These are phyloP conservation scores for Drosophila prostipennis DNA, from an alignment of 2,888 invertebrate species.

Conservation along the genomic window DNA sequence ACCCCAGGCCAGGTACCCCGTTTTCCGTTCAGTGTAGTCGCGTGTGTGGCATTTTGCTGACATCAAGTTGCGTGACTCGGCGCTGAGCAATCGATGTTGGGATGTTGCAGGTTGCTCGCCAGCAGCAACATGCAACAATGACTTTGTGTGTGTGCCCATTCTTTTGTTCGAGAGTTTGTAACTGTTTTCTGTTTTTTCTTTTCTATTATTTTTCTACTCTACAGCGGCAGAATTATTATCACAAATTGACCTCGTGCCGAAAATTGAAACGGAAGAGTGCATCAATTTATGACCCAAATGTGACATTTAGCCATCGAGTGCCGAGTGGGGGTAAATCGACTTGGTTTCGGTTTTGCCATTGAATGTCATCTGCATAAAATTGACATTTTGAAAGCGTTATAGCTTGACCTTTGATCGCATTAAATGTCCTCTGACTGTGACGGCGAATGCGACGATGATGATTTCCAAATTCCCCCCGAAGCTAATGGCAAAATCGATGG, in stretches of 20 bases:
- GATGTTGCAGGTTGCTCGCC: constrained; percentile 15
- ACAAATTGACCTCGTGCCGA: constrained; percentile 72
- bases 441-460: background rate
- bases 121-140: constrained; percentile 36
- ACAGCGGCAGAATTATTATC: constrained; percentile 56
- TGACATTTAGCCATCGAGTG: constrained; percentile 48
- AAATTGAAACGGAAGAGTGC: constrained; percentile 16
- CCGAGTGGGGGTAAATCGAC: background rate
- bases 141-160: constrained; percentile 33
- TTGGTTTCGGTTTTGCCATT: constrained; percentile 9
- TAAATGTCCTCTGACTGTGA: constrained; percentile 10
- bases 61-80: constrained; percentile 39
- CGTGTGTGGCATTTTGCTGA: constrained; percentile 36
- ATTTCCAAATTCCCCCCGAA: background rate
- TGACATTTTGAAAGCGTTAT: constrained; percentile 51
- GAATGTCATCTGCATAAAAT: constrained; percentile 34
- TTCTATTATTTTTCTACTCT: constrained; percentile 24
- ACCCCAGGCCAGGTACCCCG: background rate
- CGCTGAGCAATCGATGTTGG: constrained; percentile 35
- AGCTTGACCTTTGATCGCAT: constrained; percentile 30
- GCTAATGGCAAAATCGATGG: constrained; percentile 54
- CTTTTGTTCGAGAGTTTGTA: constrained; percentile 36
- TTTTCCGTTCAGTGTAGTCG: constrained; percentile 6
- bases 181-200: constrained; percentile 19
- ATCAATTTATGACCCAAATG: constrained; percentile 60